Evolutionary conservation across 2,888 invertebrate genomes (phyloP).

Genomic region (Lamproptera curius): DNA sequence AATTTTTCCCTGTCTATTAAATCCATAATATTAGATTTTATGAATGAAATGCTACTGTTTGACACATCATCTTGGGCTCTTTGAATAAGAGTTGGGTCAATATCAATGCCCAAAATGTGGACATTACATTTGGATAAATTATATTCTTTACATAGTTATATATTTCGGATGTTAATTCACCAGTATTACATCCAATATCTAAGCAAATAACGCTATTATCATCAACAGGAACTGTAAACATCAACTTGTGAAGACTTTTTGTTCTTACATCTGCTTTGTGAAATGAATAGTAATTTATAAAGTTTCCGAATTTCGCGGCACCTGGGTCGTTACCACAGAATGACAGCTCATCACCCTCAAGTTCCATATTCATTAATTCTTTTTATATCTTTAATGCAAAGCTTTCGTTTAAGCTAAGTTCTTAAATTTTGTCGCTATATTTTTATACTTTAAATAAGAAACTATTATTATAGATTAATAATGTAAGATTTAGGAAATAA

Average conservation of each 20-base stretch:
- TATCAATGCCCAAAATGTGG: conserved; percentile 83
- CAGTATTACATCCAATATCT: conserved; percentile 89
- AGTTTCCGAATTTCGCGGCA: conserved; percentile 88
- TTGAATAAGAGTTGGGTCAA: conserved; percentile 83
- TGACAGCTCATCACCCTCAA: conserved; percentile 38
- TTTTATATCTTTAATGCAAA: too few species aligned
- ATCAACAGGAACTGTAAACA: conserved; percentile 45
- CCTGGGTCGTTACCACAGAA: conserved; percentile 83
- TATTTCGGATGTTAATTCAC: conserved; percentile 82
- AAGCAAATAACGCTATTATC: conserved; percentile 69
- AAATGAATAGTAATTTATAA: conserved; percentile 92
- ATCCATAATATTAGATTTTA: conserved; percentile 80
- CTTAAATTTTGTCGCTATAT: too few species aligned
- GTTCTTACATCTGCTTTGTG: conserved; percentile 84
- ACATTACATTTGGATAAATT: conserved; percentile 50
- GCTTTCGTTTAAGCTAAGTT: too few species aligned
- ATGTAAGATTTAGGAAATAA: too few species aligned
- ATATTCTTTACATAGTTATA: conserved; percentile 64
- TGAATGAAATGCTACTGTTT: conserved; percentile 69
- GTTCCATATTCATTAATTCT: conserved; percentile 2
- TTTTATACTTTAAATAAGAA: too few species aligned
- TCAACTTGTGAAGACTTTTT: conserved; percentile 68
- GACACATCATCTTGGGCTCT: conserved; percentile 79
- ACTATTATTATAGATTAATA: too few species aligned
- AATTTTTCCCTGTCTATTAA: conserved; percentile 49